Base-by-base conservation (phyloP, 2,888 invertebrate species). In the Oscheius myriophilus region DNA sequence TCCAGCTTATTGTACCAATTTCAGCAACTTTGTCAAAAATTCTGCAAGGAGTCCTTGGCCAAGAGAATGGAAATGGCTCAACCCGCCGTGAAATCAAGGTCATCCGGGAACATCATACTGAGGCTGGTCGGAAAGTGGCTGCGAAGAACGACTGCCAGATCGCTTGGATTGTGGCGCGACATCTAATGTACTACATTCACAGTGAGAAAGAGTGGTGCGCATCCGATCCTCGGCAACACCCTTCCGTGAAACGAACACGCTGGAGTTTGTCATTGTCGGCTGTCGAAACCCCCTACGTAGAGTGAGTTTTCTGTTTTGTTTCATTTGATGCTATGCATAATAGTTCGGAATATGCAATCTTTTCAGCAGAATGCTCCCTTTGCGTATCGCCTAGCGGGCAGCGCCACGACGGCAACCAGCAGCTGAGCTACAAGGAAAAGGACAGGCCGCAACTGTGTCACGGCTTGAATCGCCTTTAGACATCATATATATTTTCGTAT, bases 101-200 rank as follows among this genome's bases (percentile, higher is more conserved):
- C 16, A 43, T 67, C 33, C 18, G n/a, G 18, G 67, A 67, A 39
- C 23, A 18, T 7, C 39, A 67, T 2, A 6, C 61, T 3, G 51
- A 71, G 39, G 45, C 14, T 39, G 42, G 25, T 18, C 66, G 75
- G 42, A 53, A 52, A 42, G 57, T 11, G 1, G 71, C 75, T 16
- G 33, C 57, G 9, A 12, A 62, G 18, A 14, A 46, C 57, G 51
- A 49, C 3, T 75, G 71, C 54, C 49, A 67, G 18, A 66, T 67
- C 49, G 43, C 45, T 45, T 12, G 72, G 1, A 58, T 75, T 21
- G 61, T 75, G 49, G 64, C 75, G 14, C 59, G 71, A 14, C n/a
- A 49, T n/a, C 59, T 69, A 16, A 49, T 26, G 21, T 39, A 57
- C 33, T 39, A 16, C 23, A 49, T 54, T 33, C 76, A 76, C 54